Base-by-base conservation (phyloP, 2,888 invertebrate genomes). In the Trichogramma evanescens region DNA sequence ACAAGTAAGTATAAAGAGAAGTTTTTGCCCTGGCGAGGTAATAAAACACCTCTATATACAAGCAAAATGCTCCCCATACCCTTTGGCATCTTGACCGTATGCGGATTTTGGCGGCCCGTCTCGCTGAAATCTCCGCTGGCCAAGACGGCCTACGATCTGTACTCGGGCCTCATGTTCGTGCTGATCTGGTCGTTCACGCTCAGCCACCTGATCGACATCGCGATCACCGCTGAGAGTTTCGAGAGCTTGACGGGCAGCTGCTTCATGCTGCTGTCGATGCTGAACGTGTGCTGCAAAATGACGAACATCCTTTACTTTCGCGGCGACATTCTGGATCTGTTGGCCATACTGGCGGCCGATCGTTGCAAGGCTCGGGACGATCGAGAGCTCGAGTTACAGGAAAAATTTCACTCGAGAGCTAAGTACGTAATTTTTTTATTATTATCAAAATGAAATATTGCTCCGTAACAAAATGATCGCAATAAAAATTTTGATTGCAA, bases 211-310 rank as follows among this genome's bases (percentile, higher is more conserved):
- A 53, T 71, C 8, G 67, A 70, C 6, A 62, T 72, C n/a, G 10
- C 69, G 3, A 46, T 63, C 0, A 65, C 65, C 4, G 65, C 64
- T 4, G 61, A 65, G n/a, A 61, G 68, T 57, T 64, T 70, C 53
- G 69, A 71, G 40, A 68, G 66, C 13, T 58, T 72, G n/a, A 66
- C 70, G 1, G 67, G 67, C 40, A 69, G 65, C 60, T 68, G 70
- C 5, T 72, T 71, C 41, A 65, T 72, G 65, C 58, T 68, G 41
- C 59, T 71, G 8, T 69, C 71, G 0, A 66, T 69, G 66, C 59
- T 67, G 38, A 67, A 67, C 39, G 65, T 65, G n/a, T 67, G 67
- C 39, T 66, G 62, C 6, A 68, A 68, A 64, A 63, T 65, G 49
- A 58, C 56, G 1, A 67, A 66, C 40, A 65, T 66, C 7, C 43